Base-by-base conservation (phyloP, 2,888 invertebrate species). In the Corythucha ciliata region DNA sequence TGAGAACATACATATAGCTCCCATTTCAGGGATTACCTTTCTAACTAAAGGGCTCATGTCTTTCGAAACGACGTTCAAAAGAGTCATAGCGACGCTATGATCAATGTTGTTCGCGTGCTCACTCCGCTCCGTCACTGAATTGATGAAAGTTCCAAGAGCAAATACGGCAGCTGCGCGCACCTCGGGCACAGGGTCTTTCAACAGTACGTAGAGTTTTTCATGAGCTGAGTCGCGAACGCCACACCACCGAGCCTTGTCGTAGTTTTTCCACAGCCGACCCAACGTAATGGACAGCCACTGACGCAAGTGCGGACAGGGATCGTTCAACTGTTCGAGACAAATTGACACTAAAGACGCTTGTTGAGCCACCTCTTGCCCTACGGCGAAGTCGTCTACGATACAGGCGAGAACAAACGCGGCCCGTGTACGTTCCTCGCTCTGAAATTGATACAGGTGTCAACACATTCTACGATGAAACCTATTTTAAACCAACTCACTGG, bases 141-240 rank as follows among this genome's bases (percentile, higher is more conserved):
- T 87, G 62, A 94, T 81, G 70, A 92, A 93, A 20, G 93, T 87
- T 57, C 96, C 97, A 56, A 98, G 73, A 12, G 97, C 96, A 72
- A 83, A 94, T 4, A 94, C 92, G 39, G 89, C 85, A 1, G 94
- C 88, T 10, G 94, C 92, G 53, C 97, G 76, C 40, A 88, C 84
- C 76, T 96, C 94, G 1, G 96, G 90, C 37, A 82, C 78, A 2
- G 78, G 74, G 71, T 94, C 92, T 54, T 74, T 74, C 46, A 96
- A 72, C 58, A 93, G 72, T 41, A 74, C 77, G 65, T 82, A 87
- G 10, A 97, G 75, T 69, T 96, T 94, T 68, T 96, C 96, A 69
- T 94, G 93, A n/a, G 96, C 94, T 61, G 84, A 81, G 68, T 94
- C 93, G 10, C 97, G 74, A 20, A 91, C 94, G 16, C 93, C 97